phyloP scores from a whole-genome alignment of 2,113 vertebrate species.

The Calypte anna region DNA sequence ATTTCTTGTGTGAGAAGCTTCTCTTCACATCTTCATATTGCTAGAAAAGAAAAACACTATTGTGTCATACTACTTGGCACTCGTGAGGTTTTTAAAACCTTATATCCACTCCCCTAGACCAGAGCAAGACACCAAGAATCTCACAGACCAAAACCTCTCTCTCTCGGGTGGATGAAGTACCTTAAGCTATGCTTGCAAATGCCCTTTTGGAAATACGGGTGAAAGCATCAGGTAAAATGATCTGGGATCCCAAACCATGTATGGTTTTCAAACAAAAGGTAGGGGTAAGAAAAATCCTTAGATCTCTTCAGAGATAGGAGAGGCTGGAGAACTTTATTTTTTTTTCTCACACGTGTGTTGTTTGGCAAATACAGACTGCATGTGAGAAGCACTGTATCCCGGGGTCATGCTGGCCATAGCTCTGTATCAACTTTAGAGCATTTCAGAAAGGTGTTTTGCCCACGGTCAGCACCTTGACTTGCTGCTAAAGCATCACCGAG shows the following conservation, averaged over 20 bases:
- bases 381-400: accelerated
- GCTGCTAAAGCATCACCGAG: not conserved
- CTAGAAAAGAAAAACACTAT: not conserved
- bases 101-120: not conserved
- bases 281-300: not conserved
- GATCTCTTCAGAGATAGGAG: not conserved
- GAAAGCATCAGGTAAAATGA: not conserved
- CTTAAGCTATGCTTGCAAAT: not conserved
- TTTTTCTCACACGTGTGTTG: not conserved
- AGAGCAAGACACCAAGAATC: not conserved
- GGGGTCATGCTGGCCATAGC: not conserved
- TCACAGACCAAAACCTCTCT: not conserved
- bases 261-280: not conserved
- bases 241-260: not conserved
- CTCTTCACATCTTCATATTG: accelerated
- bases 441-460: accelerated
- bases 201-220: not conserved
- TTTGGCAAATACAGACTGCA: not conserved
- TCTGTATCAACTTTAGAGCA: accelerated
- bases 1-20: not conserved
- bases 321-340: not conserved
- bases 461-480: accelerated
- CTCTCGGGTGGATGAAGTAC: not conserved
- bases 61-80: not conserved
- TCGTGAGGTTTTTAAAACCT: not conserved